Evolutionary conservation across 1,140 invertebrate genomes (phyloP).

Genomic region (Achatina immaculata): DNA sequence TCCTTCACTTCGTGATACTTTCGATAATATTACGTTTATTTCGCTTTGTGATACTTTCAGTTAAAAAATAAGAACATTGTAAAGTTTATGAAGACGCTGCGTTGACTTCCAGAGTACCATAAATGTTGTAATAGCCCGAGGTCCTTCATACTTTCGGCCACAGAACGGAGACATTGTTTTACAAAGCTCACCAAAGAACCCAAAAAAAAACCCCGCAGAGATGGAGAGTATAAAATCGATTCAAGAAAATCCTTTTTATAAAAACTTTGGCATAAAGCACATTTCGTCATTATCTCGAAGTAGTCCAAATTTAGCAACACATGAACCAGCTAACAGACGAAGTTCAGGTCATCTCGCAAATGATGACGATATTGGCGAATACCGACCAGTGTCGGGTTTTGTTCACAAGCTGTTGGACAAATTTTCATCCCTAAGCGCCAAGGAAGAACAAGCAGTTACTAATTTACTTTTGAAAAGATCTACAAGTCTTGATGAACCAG

Average conservation of each 20-base stretch:
- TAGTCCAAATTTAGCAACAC: background rate
- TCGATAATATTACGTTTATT: too few species aligned
- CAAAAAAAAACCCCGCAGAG: too few species aligned
- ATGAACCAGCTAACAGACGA: background rate
- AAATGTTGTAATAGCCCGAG: too few species aligned
- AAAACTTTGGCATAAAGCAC: conserved; percentile 39
- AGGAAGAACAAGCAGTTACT: conserved; percentile 36
- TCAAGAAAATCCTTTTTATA: conserved; percentile 46
- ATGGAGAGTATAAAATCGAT: conserved; percentile 42
- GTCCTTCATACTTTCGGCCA: too few species aligned
- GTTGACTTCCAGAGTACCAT: too few species aligned
- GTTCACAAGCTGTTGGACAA: conserved; percentile 65
- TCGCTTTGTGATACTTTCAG: too few species aligned
- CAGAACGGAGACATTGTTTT: too few species aligned
- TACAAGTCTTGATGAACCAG: conserved; percentile 63
- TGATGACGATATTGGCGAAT: conserved; percentile 53
- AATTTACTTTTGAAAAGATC: conserved; percentile 46
- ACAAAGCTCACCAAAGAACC: too few species aligned
- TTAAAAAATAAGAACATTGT: too few species aligned
- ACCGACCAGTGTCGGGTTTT: conserved; percentile 65
- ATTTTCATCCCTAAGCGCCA: conserved; percentile 55
- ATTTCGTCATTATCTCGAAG: background rate
- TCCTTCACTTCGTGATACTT: too few species aligned
- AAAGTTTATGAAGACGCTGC: too few species aligned
- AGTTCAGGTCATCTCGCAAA: background rate